These are phyloP conservation scores for Tautogolabrus adspersus DNA, from an alignment of 2,113 vertebrate genomes.

Conservation along the genomic window DNA sequence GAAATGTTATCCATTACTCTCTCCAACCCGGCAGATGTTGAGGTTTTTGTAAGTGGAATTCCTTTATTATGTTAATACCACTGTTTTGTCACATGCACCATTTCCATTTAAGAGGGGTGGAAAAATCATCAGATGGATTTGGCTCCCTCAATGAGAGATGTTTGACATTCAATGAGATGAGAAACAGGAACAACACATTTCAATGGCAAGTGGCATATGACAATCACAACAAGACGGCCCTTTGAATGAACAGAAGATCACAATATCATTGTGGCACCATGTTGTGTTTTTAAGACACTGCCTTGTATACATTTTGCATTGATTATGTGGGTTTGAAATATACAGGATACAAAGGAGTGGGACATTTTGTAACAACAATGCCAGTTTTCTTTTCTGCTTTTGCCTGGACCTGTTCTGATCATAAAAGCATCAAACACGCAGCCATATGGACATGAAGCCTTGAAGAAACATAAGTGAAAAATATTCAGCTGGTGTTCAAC, in stretches of 20 bases:
- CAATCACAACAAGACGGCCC: conserved; percentile 76
- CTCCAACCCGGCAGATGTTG: conserved; percentile 82
- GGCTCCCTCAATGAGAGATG: conserved; percentile 77
- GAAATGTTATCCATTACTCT: conserved; percentile 82
- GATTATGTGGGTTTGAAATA: conserved; percentile 69
- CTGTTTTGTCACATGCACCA: conserved; percentile 79
- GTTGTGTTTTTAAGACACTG: conserved; percentile 67
- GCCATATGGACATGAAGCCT: conserved; percentile 39
- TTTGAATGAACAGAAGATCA: conserved; percentile 74
- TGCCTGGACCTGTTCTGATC: conserved; percentile 15
- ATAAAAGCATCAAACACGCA: conserved; percentile 45
- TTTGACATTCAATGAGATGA: conserved; percentile 82
- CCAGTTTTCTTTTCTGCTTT: conserved; percentile 20
- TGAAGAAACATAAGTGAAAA: conserved; percentile 35
- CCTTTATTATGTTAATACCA: conserved; percentile 84
- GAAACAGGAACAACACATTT: conserved; percentile 77
- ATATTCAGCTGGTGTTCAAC: conserved; percentile 7
- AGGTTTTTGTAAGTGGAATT: conserved; percentile 81
- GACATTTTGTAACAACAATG: conserved; percentile 34
- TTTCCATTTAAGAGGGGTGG: conserved; percentile 81
- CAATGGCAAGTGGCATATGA: conserved; percentile 80
- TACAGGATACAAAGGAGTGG: conserved; percentile 39
- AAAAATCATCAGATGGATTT: conserved; percentile 82
- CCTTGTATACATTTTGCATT: conserved; percentile 68
- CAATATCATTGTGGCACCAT: conserved; percentile 65